These are phyloP conservation scores for Apis florea DNA, from an alignment of 1,140 invertebrate genomes.

Conservation along the genomic window DNA sequence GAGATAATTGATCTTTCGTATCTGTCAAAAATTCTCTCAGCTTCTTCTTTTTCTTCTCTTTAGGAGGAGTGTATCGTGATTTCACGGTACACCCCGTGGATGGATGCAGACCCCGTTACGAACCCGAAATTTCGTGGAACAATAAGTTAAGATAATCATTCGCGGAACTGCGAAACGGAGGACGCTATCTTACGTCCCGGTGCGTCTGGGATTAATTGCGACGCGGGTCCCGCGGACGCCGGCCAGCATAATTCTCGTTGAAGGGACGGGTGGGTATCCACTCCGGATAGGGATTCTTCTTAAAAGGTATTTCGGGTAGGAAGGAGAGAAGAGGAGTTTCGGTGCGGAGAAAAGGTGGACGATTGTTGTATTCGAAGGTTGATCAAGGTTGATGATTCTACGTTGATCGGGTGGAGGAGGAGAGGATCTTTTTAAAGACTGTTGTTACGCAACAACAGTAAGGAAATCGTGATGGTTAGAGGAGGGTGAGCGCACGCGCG, in stretches of 20 bases:
- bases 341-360: too few species aligned
- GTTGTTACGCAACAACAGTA: conserved; percentile 24
- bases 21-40: too few species aligned
- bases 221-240: neutral
- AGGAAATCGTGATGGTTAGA: neutral
- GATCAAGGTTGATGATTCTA: too few species aligned
- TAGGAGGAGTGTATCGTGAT: too few species aligned
- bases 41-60: too few species aligned
- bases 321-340: neutral
- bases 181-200: conserved; percentile 13
- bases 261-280: neutral
- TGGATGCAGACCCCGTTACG: conserved; percentile 9
- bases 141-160: conserved; percentile 60
- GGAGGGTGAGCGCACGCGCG: neutral
- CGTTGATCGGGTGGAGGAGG: too few species aligned
- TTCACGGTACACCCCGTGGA: neutral
- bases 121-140: conserved; percentile 57
- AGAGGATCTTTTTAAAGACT: too few species aligned
- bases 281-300: neutral
- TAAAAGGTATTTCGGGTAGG: neutral
- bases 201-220: conserved; percentile 44
- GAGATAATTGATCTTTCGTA: too few species aligned
- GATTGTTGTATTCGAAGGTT: too few species aligned
- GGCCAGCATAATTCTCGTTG: conserved; percentile 22
- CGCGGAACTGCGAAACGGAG: conserved; percentile 36